Base-by-base conservation (phyloP, 2,113 vertebrate genomes). In the Lasiurus borealis region DNA sequence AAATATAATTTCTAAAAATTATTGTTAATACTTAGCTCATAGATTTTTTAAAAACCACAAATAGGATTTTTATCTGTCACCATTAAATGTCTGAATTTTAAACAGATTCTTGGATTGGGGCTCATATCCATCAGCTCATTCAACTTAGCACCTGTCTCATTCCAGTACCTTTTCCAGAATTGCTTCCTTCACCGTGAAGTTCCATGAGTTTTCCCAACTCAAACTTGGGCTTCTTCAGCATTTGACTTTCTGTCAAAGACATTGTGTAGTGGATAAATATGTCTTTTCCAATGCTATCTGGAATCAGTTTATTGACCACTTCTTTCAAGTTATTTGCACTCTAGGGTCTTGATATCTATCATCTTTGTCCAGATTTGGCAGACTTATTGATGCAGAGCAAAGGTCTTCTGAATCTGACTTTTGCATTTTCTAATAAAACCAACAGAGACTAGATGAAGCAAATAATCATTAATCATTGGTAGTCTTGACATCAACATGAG, bases 1-100 rank as follows among this genome's bases (percentile, higher is more conserved):
- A 34, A 88, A 85, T 88, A 64, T 71, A 64, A 91, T 44, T 16
- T 59, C 36, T 15, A 64, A 73, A 76, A 46, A 85, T 25, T 75
- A 54, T 64, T 85, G 18, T 73, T 84, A 78, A 57, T 88, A 25
- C 50, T 85, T 85, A 76, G 66, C 52, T 92, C 18, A 90, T 13
- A 71, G 40, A 34, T 86, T 90, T 29, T 88, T 71, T 4, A 52
- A 44, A 76, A 76, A 48, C 16, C 73, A 31, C 44, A 76, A 76
- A 48, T 48, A 29, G 29, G 73, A 48, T 76, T 76, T 76, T 76
- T 48, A 19, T 76, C 31, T 76, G 27, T 50, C 44, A 48, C 27
- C 27, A 25, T 76, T 76, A 31, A 76, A 48, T 31, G 72, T 48
- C 27, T 18, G 27, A 76, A 76, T 76, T 76, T 76, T 48, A 50